A percentile compares a stretch with the other conserved stretches of the same genome.
phyloP scores from a whole-genome alignment of 2,888 invertebrate species.

The Lordiphosa fenestrarum region DNA sequence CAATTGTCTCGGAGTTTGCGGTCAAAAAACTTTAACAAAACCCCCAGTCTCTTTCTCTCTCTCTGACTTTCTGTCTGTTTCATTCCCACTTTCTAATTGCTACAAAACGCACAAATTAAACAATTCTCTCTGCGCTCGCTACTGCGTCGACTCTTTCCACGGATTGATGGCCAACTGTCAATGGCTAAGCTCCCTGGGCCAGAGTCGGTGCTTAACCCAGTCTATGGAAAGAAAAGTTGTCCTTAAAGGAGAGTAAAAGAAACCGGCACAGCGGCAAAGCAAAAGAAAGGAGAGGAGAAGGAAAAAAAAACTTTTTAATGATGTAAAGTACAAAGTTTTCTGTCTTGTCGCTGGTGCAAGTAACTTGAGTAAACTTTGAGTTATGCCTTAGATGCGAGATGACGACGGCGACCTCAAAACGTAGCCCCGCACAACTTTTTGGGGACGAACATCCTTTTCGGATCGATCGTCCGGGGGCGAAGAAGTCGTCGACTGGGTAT shows the following conservation, averaged over 20 bases:
- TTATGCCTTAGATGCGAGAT: constrained; percentile 61
- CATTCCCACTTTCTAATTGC: constrained; percentile 43
- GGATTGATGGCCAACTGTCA: constrained; percentile 66
- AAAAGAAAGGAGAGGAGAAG: constrained; percentile 15
- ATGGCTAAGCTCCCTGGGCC: constrained; percentile 55
- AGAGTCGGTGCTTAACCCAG: constrained; percentile 59
- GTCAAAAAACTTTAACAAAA: constrained; percentile 13
- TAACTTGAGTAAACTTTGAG: constrained; percentile 74
- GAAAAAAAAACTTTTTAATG: constrained; percentile 77
- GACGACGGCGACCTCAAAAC: constrained; percentile 61
- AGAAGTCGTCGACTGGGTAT: constrained; percentile 50
- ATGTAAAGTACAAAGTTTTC: constrained; percentile 79
- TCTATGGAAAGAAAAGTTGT: constrained; percentile 42
- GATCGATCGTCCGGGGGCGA: constrained; percentile 44
- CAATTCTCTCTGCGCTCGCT: constrained; percentile 32
- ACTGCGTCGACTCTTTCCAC: background rate
- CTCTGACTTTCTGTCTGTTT: constrained; percentile 12
- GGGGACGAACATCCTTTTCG: constrained; percentile 47
- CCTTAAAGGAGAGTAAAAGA: constrained; percentile 13
- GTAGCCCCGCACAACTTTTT: constrained; percentile 24
- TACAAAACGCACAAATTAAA: constrained; percentile 58
- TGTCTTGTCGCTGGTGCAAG: constrained; percentile 67
- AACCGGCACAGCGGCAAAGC: constrained; percentile 21
- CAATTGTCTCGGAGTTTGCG: constrained; percentile 15
- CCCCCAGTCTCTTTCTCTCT: background rate